Base-by-base conservation (phyloP, 1,140 invertebrate species). In the Pseudomyrmex cubaensis region DNA sequence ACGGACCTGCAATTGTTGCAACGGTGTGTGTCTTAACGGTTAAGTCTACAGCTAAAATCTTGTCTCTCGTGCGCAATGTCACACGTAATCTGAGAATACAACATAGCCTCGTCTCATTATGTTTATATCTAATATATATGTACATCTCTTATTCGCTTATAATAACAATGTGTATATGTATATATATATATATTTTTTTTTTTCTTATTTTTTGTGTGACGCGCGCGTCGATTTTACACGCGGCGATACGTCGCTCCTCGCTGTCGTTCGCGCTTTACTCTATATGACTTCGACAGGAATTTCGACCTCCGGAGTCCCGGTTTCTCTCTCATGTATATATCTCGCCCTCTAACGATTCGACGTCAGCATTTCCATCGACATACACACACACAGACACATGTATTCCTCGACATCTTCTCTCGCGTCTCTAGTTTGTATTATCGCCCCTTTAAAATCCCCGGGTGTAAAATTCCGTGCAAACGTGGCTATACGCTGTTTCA, bases 21-120 rank as follows among this genome's bases (percentile, higher is more conserved):
- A 85, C 56, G 61, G 67, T 85, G 77, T 67, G 67, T 85, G 77
- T 67, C 78, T 83, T 78, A 76, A 76, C 62, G 25, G 52, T 70
- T 85, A 77, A 72, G 20, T 66, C 25, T 85, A 88, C 48, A 46
- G 12, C 66, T 75, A 77, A 10, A 52, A 77, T 9, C 62, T 22
- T 46, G 44, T 50, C 22, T 50, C 22, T 75, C 48, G 50, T 84
- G 59, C 22, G 62, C 57, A 75, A 86, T 73, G 61, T 57, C 75
- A 83, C 84, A 80, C 84, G 64, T 83, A 63, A 73, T 78, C 64
- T 86, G 35, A 48, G 35, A 48, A 83, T 72, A 56, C 80, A n/a
- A 63, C 64, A 56, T 61, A 64, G 44, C n/a, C 22, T 22, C 46
- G 54, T 85, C 74, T 82, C 62, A 69, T 57, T 85, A 80, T 72